Evolutionary conservation across 2,113 vertebrate species (phyloP).

Genomic region (Acinonyx jubatus): DNA sequence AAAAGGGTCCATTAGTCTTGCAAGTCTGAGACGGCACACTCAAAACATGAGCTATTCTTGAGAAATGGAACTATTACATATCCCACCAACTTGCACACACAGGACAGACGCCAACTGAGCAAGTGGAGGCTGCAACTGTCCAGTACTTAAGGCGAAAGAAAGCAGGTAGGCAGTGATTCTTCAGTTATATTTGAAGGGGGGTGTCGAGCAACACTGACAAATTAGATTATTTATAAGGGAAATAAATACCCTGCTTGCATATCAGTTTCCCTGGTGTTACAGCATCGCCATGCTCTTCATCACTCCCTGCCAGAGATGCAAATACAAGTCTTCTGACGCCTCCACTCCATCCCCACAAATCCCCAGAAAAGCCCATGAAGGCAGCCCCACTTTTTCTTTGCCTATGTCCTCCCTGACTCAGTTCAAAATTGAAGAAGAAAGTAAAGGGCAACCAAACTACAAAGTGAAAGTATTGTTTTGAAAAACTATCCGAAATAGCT

Average conservation of each 20-base stretch:
- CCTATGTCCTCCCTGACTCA: not conserved
- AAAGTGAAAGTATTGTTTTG: not conserved
- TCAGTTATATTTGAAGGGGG: not conserved
- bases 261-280: not conserved
- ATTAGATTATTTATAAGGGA: not conserved
- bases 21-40: conserved; percentile 39
- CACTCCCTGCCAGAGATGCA: not conserved
- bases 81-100: not conserved
- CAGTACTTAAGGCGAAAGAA: not conserved
- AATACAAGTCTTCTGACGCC: not conserved
- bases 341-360: not conserved
- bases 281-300: not conserved
- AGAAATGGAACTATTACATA: conserved; percentile 25
- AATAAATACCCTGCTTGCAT: not conserved
- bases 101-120: not conserved
- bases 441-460: not conserved
- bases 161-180: not conserved
- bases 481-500: not conserved
- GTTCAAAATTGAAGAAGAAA: conserved; percentile 35
- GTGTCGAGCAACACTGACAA: not conserved
- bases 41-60: not conserved
- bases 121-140: not conserved
- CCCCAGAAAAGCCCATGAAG: conserved; percentile 45
- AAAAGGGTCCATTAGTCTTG: conserved; percentile 53
- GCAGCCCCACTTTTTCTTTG: not conserved